These are phyloP conservation scores for Neotragus pygmaeus DNA, from an alignment of 2,113 vertebrate genomes.

Conservation along the genomic window DNA sequence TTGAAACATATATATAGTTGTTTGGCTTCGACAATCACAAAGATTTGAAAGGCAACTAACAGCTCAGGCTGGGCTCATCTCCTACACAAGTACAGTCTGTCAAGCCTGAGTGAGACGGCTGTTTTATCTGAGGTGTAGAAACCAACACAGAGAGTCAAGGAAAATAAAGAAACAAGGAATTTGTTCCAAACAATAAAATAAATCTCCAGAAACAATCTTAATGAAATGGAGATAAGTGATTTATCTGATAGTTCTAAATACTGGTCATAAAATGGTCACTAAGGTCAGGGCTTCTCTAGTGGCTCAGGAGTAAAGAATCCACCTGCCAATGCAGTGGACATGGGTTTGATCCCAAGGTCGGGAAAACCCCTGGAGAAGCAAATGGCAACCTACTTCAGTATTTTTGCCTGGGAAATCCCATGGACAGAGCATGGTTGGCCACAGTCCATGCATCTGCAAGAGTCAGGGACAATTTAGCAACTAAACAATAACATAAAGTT, in stretches of 20 bases:
- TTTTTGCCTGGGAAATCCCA: not conserved
- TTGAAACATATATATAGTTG: not conserved
- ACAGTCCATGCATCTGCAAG: not conserved
- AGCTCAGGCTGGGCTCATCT: not conserved
- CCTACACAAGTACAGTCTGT: not conserved
- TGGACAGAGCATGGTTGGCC: not conserved
- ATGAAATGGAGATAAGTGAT: not conserved
- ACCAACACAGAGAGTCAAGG: not conserved
- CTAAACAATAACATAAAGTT: not conserved
- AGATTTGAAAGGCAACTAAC: not conserved
- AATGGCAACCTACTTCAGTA: not conserved
- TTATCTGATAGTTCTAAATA: not conserved
- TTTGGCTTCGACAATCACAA: not conserved
- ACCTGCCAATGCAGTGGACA: not conserved
- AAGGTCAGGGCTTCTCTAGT: not conserved
- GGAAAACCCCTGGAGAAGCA: not conserved
- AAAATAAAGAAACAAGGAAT: not conserved
- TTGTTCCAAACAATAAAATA: not conserved
- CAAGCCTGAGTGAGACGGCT: not conserved
- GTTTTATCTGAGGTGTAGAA: not conserved
- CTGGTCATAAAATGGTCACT: not conserved
- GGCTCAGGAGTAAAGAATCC: not conserved
- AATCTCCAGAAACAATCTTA: not conserved
- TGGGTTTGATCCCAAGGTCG: not conserved
- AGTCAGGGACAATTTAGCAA: not conserved